Evolutionary conservation across 2,113 vertebrate genomes (phyloP), one percentile per base, ranked within the genome.

Genomic region (Larimichthys polyactis): DNA sequence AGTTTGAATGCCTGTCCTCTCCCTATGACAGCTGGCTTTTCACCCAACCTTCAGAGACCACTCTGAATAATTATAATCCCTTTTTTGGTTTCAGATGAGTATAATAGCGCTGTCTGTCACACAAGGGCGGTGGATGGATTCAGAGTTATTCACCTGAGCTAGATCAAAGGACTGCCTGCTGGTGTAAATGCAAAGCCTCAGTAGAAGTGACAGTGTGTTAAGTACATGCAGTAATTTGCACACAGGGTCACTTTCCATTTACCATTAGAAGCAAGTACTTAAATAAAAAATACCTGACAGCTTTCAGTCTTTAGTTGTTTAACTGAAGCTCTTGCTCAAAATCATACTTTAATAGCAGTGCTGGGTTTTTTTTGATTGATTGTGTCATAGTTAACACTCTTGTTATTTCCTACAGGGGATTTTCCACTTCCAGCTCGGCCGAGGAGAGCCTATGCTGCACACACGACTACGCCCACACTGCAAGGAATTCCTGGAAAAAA

Each of bases 381-480:
- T 24, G 20, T 58, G 4, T 59, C 15, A 58, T 36, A 1, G 3
- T 63, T 51, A 51, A 49, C 4, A 0, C 24, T 76, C 32, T 55
- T 57, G 4, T 82, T 3, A 0, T 66, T 57, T 75, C 90, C 78
- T 71, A 1, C 90, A 99, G 98, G 98, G 98, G 72, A 98, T 99
- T 91, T 96, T 99, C 81, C 98, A 99, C 90, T 99, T 99, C 93
- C 98, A 99, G 92, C 94, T 99, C 27, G 97, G 97, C 16, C 95
- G 98, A 17, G 97, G 98, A 0, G 98, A 99, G 63, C 98, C 98
- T 0, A 99, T 99, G 97, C 93, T 99, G 27, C 98, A 99, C 84
- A 99, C 98, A 0, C 96, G 98, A n/a, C 93, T 99, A 55, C 96
- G 98, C 12, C 98, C 98, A 0, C 97, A 99, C 81, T 99, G 98